Conservation (phyloP, 1,140 invertebrate species). For the Aphaenogaster ashmeadi region DNA sequence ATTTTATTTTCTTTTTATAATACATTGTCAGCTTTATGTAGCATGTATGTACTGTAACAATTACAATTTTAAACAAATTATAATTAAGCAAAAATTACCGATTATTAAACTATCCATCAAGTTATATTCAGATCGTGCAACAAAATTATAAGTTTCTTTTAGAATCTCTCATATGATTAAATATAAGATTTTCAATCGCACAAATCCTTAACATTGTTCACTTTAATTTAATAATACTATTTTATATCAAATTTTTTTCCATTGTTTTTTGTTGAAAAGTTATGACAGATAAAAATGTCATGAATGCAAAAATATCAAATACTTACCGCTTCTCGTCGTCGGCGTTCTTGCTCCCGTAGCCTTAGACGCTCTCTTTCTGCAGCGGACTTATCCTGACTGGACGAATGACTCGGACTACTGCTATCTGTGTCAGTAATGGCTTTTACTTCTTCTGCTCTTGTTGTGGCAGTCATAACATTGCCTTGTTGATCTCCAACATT, state of each 20-base stretch:
- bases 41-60: not conserved
- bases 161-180: not conserved
- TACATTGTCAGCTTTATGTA: not conserved
- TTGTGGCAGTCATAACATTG: conserved; percentile 77
- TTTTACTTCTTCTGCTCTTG: conserved; percentile 88
- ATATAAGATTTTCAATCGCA: not conserved
- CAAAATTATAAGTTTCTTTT: not conserved
- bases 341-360: conserved; percentile 94
- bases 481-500: conserved; percentile 86
- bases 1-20: not conserved
- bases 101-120: not conserved
- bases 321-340: conserved; percentile 96
- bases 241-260: not conserved
- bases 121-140: not conserved
- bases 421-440: conserved; percentile 87
- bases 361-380: conserved; percentile 93
- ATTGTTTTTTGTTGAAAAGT: not conserved
- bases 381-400: conserved; percentile 90
- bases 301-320: not conserved
- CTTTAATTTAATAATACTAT: not conserved
- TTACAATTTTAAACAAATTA: not conserved
- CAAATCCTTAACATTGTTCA: not conserved
- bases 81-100: not conserved
- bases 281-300: not conserved
- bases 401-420: conserved; percentile 88